These are phyloP conservation scores for Sepiola atlantica DNA, from an alignment of 2,888 invertebrate genomes.

Conservation along the genomic window DNA sequence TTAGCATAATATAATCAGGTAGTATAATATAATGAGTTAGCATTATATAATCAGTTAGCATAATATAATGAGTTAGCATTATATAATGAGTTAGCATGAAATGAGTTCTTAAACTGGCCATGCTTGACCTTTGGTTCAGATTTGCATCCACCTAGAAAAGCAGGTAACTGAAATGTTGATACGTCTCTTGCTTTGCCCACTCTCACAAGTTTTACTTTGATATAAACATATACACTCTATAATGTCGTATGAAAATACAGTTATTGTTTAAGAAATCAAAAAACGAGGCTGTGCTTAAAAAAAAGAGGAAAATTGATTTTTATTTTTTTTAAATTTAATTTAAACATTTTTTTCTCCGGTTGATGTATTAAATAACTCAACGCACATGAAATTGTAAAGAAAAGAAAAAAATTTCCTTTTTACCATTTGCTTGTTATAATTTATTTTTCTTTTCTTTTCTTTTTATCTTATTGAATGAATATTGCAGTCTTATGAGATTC, in stretches of 20 bases:
- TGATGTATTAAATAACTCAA: background rate
- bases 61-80: too few relatives aligned
- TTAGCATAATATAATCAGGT: too few relatives aligned
- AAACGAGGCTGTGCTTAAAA: background rate
- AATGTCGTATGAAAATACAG: background rate
- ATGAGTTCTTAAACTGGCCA: background rate
- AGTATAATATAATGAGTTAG: too few relatives aligned
- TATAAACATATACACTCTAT: background rate
- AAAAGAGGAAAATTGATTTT: background rate
- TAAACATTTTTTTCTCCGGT: background rate
- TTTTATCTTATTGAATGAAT: slow-evolving; percentile 32
- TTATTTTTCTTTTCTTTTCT: background rate
- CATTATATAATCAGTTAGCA: too few relatives aligned
- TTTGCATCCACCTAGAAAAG: background rate
- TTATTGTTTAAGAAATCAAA: background rate
- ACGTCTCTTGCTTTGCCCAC: background rate
- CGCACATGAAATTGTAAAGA: background rate
- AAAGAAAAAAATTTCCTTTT: background rate
- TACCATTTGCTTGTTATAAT: background rate
- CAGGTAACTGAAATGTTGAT: background rate
- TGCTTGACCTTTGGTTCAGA: background rate
- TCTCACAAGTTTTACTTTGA: background rate
- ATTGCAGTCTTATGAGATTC: background rate
- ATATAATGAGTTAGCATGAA: too few relatives aligned
- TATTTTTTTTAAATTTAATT: background rate